Evolutionary conservation across 1,140 invertebrate genomes (phyloP), one percentile per base, ranked within the genome.

Genomic region (Pseudobourletiella spinata): DNA sequence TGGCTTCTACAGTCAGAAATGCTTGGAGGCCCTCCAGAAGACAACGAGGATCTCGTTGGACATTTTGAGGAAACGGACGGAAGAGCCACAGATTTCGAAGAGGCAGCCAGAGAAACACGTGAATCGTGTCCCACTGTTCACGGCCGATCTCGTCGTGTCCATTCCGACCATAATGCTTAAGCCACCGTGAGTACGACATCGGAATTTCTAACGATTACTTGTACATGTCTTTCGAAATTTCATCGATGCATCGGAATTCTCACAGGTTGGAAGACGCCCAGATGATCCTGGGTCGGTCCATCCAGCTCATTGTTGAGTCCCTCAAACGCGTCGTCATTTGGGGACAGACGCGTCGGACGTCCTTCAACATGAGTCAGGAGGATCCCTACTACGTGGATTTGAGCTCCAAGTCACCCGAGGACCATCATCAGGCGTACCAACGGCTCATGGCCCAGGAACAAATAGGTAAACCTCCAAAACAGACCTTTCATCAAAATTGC

Each of bases 251-350:
- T n/a, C n/a, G n/a, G n/a, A n/a, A n/a, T n/a, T n/a, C n/a, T n/a
- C n/a, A n/a, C 25, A 54, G 50, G 30, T 74, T 89, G 26, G 86
- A 88, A 63, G 84, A 88, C 64, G 82, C 89, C 56, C 87, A 90
- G 70, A 75, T 79, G 57, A 75, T 80, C 48, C 84, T 89, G 59
- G 82, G 81, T 51, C 82, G 83, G 74, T 80, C 85, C 30, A 75
- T 83, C n/a, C 76, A 76, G 24, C 79, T 77, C 67, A 74, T 88
- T 65, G 76, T 88, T 63, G 79, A 82, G 63, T 80, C 81, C 15
- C 78, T 83, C 63, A 84, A 84, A 63, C 78, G 76, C 26, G 79
- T 89, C 2, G 76, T 76, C 3, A 80, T 84, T 74, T 89, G 88
- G 88, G 84, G 84, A 55, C 82, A 85, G 66, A 74, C 65, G 11